These are phyloP conservation scores for Philereme transversata DNA, from an alignment of 2,888 invertebrate genomes.

Conservation along the genomic window DNA sequence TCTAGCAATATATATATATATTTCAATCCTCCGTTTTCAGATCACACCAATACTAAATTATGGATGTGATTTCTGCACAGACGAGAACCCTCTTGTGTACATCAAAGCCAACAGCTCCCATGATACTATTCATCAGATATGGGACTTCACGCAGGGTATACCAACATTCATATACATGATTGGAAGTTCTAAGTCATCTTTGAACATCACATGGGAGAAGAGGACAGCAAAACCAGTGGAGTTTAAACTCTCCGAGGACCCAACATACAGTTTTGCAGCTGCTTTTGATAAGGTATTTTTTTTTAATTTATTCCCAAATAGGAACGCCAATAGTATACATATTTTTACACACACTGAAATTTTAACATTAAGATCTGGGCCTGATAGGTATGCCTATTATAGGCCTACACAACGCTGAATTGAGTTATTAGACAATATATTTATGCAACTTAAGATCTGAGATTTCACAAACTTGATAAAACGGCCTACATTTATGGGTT, in stretches of 20 bases:
- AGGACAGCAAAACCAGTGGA: conserved; percentile 42
- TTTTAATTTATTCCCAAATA: neutral
- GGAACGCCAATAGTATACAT: too few species aligned
- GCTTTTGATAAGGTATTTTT: conserved; percentile 84
- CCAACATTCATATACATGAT: conserved; percentile 84
- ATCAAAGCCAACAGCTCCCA: conserved; percentile 80
- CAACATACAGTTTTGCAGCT: conserved; percentile 84
- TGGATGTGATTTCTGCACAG: conserved; percentile 57
- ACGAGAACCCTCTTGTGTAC: conserved; percentile 73
- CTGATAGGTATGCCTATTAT: too few species aligned
- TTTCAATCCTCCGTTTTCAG: conserved; percentile 47
- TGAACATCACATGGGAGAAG: conserved; percentile 74
- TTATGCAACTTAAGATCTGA: too few species aligned
- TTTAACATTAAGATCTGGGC: too few species aligned
- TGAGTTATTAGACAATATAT: too few species aligned
- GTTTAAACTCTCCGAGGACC: conserved; percentile 70
- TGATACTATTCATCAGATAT: conserved; percentile 86
- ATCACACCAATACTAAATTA: conserved; percentile 66
- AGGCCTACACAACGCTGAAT: too few species aligned
- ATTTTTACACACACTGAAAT: too few species aligned
- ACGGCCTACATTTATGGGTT: too few species aligned
- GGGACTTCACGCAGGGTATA: conserved; percentile 85
- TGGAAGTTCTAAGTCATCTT: conserved; percentile 68
- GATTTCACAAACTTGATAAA: too few species aligned
- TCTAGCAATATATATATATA: neutral